phyloP scores from a whole-genome alignment of 1,140 invertebrate genomes.

The Lethrus apterus region DNA sequence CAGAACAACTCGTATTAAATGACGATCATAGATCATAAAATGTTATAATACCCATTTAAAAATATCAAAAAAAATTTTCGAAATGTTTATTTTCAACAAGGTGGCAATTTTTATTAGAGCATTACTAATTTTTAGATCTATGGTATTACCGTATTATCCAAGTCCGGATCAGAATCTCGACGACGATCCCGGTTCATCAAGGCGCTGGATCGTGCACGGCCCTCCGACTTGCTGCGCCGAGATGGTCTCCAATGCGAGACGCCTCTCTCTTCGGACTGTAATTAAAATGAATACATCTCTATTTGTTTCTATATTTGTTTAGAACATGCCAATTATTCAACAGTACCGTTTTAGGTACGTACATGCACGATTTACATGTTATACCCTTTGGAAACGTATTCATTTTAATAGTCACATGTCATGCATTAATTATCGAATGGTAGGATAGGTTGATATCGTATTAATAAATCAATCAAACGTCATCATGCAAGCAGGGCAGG shows the following conservation, averaged over 20 bases:
- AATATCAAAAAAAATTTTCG: no score
- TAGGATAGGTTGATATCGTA: neutral
- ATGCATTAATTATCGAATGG: constrained; percentile 26
- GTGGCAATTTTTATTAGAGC: constrained; percentile 5
- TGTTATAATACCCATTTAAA: neutral
- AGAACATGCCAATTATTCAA: constrained; percentile 18
- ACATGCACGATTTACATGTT: constrained; percentile 12
- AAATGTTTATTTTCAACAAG: neutral
- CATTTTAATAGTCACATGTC: constrained; percentile 37
- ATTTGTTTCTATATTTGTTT: constrained; percentile 11
- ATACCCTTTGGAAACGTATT: constrained; percentile 35
- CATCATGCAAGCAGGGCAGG: constrained; percentile 19
- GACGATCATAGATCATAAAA: no score
- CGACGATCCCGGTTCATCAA: constrained; percentile 38
- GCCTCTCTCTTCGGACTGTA: constrained; percentile 50
- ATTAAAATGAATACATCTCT: constrained; percentile 44
- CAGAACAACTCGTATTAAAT: constrained; percentile 10
- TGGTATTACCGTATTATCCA: constrained; percentile 39
- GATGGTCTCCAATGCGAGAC: constrained; percentile 42
- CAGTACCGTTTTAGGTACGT: neutral
- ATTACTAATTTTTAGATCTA: constrained; percentile 10
- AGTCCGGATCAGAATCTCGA: constrained; percentile 38
- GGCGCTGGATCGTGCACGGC: constrained; percentile 47
- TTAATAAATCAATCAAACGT: neutral
- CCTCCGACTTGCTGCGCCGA: constrained; percentile 64